Conservation (phyloP, 2,888 invertebrate species). For the Cerceris rybyensis region DNA sequence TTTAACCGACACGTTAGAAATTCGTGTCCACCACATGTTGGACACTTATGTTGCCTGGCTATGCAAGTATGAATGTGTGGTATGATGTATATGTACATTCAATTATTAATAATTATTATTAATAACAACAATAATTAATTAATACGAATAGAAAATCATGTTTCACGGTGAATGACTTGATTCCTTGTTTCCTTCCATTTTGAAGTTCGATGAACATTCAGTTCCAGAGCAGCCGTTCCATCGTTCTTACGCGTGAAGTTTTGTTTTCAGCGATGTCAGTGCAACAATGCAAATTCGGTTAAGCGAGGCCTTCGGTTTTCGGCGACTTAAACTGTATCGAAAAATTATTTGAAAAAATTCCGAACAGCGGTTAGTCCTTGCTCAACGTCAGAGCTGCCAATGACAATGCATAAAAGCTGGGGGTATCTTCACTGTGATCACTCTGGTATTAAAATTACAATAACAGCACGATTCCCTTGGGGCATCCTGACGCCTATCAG, state of each 20-base stretch:
- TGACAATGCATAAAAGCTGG: conserved; percentile 57
- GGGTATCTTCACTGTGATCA: conserved; percentile 48
- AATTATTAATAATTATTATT: conserved; percentile 81
- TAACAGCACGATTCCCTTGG: conserved; percentile 56
- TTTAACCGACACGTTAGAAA: conserved; percentile 56
- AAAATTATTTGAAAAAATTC: conserved; percentile 34
- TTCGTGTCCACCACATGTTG: conserved; percentile 50
- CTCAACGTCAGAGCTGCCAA: conserved; percentile 57
- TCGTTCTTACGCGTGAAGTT: conserved; percentile 57
- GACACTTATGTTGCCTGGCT: conserved; percentile 57
- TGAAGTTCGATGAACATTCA: conserved; percentile 72
- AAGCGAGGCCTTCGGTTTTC: conserved; percentile 60
- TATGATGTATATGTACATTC: conserved; percentile 81
- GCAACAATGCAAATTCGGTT: conserved; percentile 54
- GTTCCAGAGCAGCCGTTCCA: conserved; percentile 63
- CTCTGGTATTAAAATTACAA: conserved; percentile 60
- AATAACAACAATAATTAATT: conserved; percentile 81
- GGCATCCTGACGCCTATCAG: conserved; percentile 49
- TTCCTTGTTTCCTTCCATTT: conserved; percentile 53
- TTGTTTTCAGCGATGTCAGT: conserved; percentile 48
- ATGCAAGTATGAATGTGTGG: conserved; percentile 73
- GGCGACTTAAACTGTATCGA: conserved; percentile 50
- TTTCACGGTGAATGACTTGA: conserved; percentile 78
- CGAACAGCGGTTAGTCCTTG: conserved; percentile 46
- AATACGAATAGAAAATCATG: conserved; percentile 81